Base-by-base conservation (phyloP, 1,140 invertebrate species). In the Drosophila parvula region DNA sequence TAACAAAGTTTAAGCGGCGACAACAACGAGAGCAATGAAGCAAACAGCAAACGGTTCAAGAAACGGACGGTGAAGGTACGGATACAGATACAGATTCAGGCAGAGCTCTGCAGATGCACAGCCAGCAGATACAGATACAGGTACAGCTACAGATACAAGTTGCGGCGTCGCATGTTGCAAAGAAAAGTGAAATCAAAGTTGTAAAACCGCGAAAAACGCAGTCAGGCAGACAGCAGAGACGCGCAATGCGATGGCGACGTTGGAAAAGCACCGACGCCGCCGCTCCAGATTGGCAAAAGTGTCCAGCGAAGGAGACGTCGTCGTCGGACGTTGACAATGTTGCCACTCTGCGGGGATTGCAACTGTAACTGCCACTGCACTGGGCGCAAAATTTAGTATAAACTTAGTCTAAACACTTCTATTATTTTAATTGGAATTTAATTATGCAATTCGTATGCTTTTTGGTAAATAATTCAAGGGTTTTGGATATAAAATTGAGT, bases 101-200 rank as follows among this genome's bases (percentile, higher is more conserved):
- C 59, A 41, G 36, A 16, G 34, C 47, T 8, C 32, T 67, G 43
- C 63, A 65, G 63, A 65, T 65, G 62, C 63, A 67, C 44, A 65
- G 63, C 57, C 48, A 41, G 16, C 43, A 43, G 48, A 40, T 57
- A 60, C 67, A 74, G 51, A 79, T 74, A 67, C 74, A 22, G 22
- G 22, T 22, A 22, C 22, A 77, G 10, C 45, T 62, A 44, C 61
- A 60, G 41, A 75, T 61, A 53, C 65, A 68, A 61, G 44, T 68
- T 43, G 44, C 63, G 69, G 48, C 62, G 73, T 88, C 79, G 84
- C 84, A 88, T 89, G 84, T 89, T 84, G 80, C 79, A 88, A 78
- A 90, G 86, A 90, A 90, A 90, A 90, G 88, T 90, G 79, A 89
- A 89, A 89, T 89, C 85, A 89, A 90, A 89, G 84, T 89, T 89